These are phyloP conservation scores for Gerris lacustris DNA, from an alignment of 2,888 invertebrate species.

Conservation along the genomic window DNA sequence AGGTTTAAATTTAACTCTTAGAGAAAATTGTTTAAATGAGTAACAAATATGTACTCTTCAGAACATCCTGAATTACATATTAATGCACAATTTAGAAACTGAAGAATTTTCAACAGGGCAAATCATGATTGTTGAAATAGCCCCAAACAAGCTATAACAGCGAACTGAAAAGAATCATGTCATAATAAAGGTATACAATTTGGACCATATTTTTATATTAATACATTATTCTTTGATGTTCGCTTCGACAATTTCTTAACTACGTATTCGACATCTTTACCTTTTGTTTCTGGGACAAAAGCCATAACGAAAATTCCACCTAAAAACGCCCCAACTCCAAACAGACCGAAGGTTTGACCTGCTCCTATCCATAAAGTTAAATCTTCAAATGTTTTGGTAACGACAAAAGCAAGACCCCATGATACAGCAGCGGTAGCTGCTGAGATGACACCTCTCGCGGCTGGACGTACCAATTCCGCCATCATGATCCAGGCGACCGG, in stretches of 20 bases:
- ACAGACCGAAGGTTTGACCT: constrained; percentile 24
- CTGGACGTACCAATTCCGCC: constrained; percentile 38
- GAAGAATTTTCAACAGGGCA: too few species aligned
- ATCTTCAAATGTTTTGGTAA: constrained; percentile 45
- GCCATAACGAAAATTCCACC: constrained; percentile 26
- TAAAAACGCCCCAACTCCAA: constrained; percentile 21
- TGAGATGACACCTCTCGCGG: constrained; percentile 34
- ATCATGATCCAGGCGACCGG: constrained; percentile 39
- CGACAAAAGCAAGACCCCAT: constrained; percentile 35
- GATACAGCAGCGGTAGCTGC: constrained; percentile 38
- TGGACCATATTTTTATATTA: neutral
- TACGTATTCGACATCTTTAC: constrained; percentile 27
- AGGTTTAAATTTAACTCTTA: too few species aligned
- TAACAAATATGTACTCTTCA: too few species aligned
- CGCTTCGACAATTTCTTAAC: neutral
- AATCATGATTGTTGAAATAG: too few species aligned
- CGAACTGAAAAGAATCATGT: too few species aligned
- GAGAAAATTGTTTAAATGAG: too few species aligned
- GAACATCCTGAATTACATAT: too few species aligned
- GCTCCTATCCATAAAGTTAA: constrained; percentile 37
- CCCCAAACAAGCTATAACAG: too few species aligned
- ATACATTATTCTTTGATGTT: neutral
- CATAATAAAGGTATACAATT: too few species aligned
- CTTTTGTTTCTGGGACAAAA: constrained; percentile 30
- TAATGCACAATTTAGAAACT: too few species aligned